Conservation (phyloP, 1,140 invertebrate species). For the Drosophila funebris region DNA sequence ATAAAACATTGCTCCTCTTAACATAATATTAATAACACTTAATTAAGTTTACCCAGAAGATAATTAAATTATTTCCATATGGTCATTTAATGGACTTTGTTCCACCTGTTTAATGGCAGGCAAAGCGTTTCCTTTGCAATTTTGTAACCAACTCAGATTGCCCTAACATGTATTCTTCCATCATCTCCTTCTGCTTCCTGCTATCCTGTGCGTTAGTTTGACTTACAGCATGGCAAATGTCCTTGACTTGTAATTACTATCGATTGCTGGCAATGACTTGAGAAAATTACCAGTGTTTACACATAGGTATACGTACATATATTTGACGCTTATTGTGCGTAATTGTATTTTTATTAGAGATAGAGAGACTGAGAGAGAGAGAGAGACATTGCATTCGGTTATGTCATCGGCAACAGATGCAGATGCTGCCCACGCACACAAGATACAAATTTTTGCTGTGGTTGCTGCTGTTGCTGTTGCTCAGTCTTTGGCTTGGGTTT, state of each 20-base stretch:
- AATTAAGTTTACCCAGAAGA: neutral
- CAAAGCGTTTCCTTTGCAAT: neutral
- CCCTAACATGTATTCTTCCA: constrained; percentile 11
- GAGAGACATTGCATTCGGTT: constrained; percentile 34
- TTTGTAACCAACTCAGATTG: neutral
- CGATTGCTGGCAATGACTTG: constrained; percentile 49
- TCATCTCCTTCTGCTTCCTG: neutral
- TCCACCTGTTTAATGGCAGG: neutral
- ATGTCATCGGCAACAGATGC: constrained; percentile 39
- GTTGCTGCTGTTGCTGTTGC: too few relatives aligned
- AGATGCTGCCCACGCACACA: neutral
- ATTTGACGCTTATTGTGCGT: constrained; percentile 27
- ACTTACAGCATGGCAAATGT: constrained; percentile 11
- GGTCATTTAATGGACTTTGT: neutral
- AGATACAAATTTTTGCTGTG: neutral
- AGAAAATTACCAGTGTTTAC: constrained; percentile 31
- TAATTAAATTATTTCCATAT: neutral
- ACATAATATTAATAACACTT: too few relatives aligned
- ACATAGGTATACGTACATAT: neutral
- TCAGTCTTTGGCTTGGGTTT: too few relatives aligned
- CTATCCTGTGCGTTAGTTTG: neutral
- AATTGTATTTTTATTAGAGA: constrained; percentile 24
- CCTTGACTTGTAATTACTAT: constrained; percentile 50
- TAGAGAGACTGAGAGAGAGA: constrained; percentile 3
- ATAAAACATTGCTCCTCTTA: too few relatives aligned